These are phyloP conservation scores for Thamnophis elegans DNA, from an alignment of 2,797 vertebrate species.

Conservation along the genomic window DNA sequence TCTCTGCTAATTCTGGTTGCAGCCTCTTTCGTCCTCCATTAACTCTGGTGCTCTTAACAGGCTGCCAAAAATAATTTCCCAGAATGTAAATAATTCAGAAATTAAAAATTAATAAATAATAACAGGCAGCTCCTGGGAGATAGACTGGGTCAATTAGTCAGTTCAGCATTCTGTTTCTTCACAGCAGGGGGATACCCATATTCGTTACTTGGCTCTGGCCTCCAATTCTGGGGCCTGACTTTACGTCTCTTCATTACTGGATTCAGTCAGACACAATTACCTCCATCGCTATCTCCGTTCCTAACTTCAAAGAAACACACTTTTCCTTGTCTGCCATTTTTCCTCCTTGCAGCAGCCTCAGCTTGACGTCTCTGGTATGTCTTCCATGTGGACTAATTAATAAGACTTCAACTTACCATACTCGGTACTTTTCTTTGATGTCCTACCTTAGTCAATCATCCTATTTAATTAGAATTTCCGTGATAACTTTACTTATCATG, in stretches of 20 bases:
- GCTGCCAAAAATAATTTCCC: conserved; percentile 83
- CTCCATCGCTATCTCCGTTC: conserved; percentile 79
- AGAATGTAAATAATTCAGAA: conserved; percentile 94
- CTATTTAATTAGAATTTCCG: conserved; percentile 84
- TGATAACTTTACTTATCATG: conserved; percentile 82
- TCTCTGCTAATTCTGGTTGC: conserved; percentile 76
- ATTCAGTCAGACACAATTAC: conserved; percentile 92
- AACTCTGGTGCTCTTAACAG: conserved; percentile 81
- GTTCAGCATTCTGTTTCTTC: conserved; percentile 85
- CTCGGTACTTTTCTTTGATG: conserved; percentile 85
- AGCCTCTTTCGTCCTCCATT: conserved; percentile 83
- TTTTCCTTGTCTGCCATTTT: conserved; percentile 77
- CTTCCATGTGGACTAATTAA: conserved; percentile 84
- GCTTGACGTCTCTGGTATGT: conserved; percentile 83
- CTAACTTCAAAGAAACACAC: conserved; percentile 90
- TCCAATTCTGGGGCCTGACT: conserved; percentile 76
- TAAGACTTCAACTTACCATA: conserved; percentile 83
- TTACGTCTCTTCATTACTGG: conserved; percentile 89
- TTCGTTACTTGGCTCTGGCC: conserved; percentile 80
- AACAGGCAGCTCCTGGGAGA: conserved; percentile 90
- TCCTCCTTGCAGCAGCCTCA: conserved; percentile 78
- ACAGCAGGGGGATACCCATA: conserved; percentile 74
- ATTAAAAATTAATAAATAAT: conserved; percentile 99
- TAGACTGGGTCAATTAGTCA: conserved; percentile 90
- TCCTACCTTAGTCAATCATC: conserved; percentile 85